Conservation (phyloP, 2,797 vertebrate genomes). For the Siniperca obscura region DNA sequence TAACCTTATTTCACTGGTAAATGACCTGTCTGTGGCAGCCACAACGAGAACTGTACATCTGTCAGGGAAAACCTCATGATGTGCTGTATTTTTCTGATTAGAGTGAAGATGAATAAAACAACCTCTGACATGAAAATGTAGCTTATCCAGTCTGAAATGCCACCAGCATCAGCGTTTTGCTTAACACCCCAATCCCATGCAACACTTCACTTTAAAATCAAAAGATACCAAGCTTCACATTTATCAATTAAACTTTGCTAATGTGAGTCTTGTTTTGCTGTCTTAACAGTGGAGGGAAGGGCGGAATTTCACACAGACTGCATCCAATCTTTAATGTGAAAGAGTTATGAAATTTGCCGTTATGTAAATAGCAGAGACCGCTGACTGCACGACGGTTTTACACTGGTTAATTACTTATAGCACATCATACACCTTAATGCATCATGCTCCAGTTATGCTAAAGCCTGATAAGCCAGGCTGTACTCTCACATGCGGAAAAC, state of each 20-base stretch:
- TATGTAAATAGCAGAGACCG: constrained; percentile 29
- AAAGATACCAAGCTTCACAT: constrained; percentile 22
- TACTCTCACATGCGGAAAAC: constrained; percentile 27
- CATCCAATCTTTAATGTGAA: constrained; percentile 31
- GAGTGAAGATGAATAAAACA: background rate
- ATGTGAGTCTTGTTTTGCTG: constrained; percentile 24
- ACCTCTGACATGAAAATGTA: constrained; percentile 1
- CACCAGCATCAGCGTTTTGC: background rate
- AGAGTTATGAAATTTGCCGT: constrained; percentile 32
- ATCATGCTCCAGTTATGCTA: constrained; percentile 59
- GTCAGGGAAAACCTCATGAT: constrained; percentile 13
- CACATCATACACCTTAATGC: constrained; percentile 46
- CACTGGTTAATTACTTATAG: constrained; percentile 53
- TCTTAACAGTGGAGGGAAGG: background rate
- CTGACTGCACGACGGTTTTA: constrained; percentile 30
- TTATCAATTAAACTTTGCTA: constrained; percentile 35
- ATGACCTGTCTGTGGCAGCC: constrained; percentile 30
- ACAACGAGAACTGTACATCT: constrained; percentile 21
- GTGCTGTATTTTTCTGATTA: constrained; percentile 4
- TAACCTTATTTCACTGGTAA: constrained; percentile 36
- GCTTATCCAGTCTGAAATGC: background rate
- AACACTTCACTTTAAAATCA: constrained; percentile 30
- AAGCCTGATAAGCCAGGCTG: constrained; percentile 32
- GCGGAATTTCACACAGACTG: constrained; percentile 32
- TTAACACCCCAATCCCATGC: constrained; percentile 16